Evolutionary conservation across 2,113 vertebrate species (phyloP), one percentile per base, ranked within the genome.

Genomic region (Leptobrachium ailaonicum): DNA sequence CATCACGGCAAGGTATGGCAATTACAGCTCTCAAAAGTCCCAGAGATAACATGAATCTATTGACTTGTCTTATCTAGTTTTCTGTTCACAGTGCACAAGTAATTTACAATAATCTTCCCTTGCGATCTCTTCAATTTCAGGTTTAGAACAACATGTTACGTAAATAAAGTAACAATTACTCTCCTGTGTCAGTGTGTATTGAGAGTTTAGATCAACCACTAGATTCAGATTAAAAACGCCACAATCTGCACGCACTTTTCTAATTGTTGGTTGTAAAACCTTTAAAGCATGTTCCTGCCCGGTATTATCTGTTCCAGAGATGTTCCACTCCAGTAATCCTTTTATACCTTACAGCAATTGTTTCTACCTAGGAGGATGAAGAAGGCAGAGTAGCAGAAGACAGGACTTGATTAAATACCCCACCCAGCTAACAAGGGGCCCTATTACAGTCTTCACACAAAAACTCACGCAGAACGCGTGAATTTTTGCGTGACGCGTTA

Each of bases 381-480:
- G 50, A 77, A 66, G 75, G 75, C 69, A 66, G 75, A 77, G 75
- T n/a, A 12, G 54, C 43, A 68, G 41, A 69, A 41, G 66, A 68
- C 47, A 77, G 20, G 75, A 53, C 56, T 43, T 68, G 75, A 77
- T 47, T 77, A 20, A 41, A 64, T 43, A 75, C 73, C 60, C 75
- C 64, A 68, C 75, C 75, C 75, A 69, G 66, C 50, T 68, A 77
- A 77, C 42, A 44, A 32, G 20, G 20, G 20, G 20, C 20, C 20
- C 20, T 32, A 32, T 32, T 32, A 32, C 20, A 32, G 20, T 32
- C 20, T 32, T 32, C 20, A 32, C 20, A 32, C 20, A 32, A 32
- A 32, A 32, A 32, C 20, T 32, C 20, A 32, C 20, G 20, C 20
- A 32, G 20, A 32, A 32, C 20, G 20, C 20, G 20, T 32, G 20